These are phyloP conservation scores for Caenorhabditis uteleia DNA, from an alignment of 2,888 invertebrate genomes.

Conservation along the genomic window DNA sequence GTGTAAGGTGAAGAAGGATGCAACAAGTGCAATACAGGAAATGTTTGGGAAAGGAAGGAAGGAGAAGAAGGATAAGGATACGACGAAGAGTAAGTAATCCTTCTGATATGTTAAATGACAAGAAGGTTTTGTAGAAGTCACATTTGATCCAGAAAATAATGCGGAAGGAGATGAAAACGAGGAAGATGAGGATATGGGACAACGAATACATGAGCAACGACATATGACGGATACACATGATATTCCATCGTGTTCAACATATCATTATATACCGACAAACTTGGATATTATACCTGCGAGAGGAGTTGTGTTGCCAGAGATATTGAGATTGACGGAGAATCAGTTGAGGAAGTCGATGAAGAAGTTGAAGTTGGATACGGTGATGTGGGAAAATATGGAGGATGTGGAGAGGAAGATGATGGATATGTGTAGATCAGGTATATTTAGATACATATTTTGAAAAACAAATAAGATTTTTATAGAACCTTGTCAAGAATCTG, in stretches of 20 bases:
- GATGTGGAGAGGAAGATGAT: background rate
- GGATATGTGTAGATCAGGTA: background rate
- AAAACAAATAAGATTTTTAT: too few species aligned
- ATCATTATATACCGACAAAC: background rate
- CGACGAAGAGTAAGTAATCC: too few species aligned
- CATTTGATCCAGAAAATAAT: background rate
- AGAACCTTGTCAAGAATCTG: slow-evolving; percentile 10
- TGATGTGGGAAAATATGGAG: slow-evolving; percentile 5
- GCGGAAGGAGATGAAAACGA: slow-evolving; percentile 5
- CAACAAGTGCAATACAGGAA: slow-evolving; percentile 14
- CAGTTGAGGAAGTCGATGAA: background rate
- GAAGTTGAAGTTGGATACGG: slow-evolving; percentile 2
- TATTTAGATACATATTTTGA: too few species aligned
- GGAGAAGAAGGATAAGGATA: slow-evolving; percentile 1
- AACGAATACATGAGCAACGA: too few species aligned
- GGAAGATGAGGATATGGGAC: slow-evolving; percentile 10
- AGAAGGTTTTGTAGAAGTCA: background rate
- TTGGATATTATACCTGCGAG: background rate
- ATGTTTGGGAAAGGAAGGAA: slow-evolving; percentile 23
- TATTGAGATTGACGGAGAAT: background rate
- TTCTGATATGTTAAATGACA: too few species aligned
- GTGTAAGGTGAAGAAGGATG: slow-evolving; percentile 15
- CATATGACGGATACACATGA: too few species aligned
- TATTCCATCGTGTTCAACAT: too few species aligned
- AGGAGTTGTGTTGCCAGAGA: background rate